phyloP scores from a whole-genome alignment of 2,797 vertebrate species.

The Acanthis flammea region DNA sequence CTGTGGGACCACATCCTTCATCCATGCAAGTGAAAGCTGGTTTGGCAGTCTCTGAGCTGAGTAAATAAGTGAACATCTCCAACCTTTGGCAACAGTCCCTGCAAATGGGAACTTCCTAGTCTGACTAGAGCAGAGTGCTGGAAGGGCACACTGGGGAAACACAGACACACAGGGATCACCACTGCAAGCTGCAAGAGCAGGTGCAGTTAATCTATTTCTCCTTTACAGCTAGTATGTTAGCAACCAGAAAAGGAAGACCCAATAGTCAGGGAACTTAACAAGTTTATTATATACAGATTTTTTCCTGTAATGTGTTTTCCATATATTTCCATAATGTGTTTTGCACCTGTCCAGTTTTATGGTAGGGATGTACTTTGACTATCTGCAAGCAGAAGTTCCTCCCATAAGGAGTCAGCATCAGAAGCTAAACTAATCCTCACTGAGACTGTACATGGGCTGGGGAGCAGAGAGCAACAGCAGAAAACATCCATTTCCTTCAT shows the following conservation, averaged over 20 bases:
- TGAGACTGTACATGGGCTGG: neutral
- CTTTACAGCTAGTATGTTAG: neutral
- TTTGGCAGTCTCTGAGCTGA: neutral
- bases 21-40: neutral
- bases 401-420: neutral
- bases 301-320: neutral
- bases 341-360: neutral
- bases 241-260: neutral
- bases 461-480: neutral
- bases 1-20: neutral
- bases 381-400: neutral
- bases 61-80: neutral
- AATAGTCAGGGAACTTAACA: neutral
- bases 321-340: neutral
- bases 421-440: neutral
- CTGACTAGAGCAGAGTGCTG: neutral
- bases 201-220: neutral
- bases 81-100: neutral
- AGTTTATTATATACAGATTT: neutral
- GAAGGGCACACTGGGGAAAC: neutral
- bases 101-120: neutral
- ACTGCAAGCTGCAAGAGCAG: neutral
- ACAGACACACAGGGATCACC: neutral
- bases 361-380: neutral
- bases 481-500: neutral